These are phyloP conservation scores for Oxyscelio sp. DNA, from an alignment of 2,888 invertebrate genomes.

Conservation along the genomic window DNA sequence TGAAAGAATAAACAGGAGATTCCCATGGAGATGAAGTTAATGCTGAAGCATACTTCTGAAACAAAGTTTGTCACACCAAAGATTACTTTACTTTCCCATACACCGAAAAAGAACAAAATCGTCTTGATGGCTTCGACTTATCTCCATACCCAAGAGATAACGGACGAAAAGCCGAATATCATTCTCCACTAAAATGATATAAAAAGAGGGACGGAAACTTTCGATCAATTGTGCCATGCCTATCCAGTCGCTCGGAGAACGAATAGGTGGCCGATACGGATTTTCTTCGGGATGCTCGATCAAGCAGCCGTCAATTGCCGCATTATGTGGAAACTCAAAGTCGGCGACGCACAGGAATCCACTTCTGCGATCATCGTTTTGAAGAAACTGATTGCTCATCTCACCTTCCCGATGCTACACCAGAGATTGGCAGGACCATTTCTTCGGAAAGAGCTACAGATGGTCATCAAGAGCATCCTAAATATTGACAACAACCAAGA, in stretches of 20 bases:
- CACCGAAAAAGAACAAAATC: too few species aligned
- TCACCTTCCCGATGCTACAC: slow-evolving; percentile 50
- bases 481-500: slow-evolving; percentile 32
- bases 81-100: too few species aligned
- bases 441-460: slow-evolving; percentile 58
- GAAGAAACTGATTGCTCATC: slow-evolving; percentile 50
- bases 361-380: slow-evolving; percentile 38
- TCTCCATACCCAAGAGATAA: slow-evolving; percentile 33
- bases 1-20: too few species aligned
- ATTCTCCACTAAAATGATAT: slow-evolving; percentile 78
- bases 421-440: slow-evolving; percentile 50
- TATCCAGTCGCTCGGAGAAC: slow-evolving; percentile 59
- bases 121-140: slow-evolving; percentile 56
- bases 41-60: too few species aligned
- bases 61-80: too few species aligned
- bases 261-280: slow-evolving; percentile 76
- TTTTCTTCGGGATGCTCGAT: slow-evolving; percentile 77
- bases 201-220: slow-evolving; percentile 76
- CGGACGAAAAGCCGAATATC: slow-evolving; percentile 55
- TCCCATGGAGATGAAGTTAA: too few species aligned
- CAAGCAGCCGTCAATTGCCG: slow-evolving; percentile 75
- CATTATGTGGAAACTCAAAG: slow-evolving; percentile 48
- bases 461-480: slow-evolving; percentile 51
- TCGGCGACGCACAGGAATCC: slow-evolving; percentile 36
- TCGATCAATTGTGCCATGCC: slow-evolving; percentile 76